phyloP scores from a whole-genome alignment of 2,797 vertebrate genomes.

The Malacoraja senta region DNA sequence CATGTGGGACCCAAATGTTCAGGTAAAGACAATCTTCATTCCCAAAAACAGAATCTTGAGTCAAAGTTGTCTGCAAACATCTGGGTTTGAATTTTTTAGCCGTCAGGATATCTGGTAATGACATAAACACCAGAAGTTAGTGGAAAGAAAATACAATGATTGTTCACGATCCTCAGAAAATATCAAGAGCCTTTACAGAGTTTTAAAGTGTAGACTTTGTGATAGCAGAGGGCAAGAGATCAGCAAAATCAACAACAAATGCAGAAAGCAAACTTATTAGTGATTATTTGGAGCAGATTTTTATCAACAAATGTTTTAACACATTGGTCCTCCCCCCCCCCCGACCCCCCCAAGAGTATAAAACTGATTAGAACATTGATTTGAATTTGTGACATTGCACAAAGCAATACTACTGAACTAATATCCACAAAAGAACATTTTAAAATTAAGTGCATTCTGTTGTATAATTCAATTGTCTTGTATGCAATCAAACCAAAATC shows the following conservation, averaged over 20 bases:
- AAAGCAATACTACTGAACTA: too few species aligned
- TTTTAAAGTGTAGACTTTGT: background rate
- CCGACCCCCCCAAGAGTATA: too few species aligned
- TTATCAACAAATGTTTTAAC: too few species aligned
- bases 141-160: background rate
- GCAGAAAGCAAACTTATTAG: background rate
- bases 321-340: too few species aligned
- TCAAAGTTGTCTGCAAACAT: slow-evolving; percentile 69
- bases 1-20: slow-evolving; percentile 88
- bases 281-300: background rate
- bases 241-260: background rate
- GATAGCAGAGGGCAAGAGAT: background rate
- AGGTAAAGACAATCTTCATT: slow-evolving; percentile 84
- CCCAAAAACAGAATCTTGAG: slow-evolving; percentile 60
- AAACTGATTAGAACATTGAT: too few species aligned
- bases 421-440: too few species aligned
- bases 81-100: slow-evolving; percentile 57
- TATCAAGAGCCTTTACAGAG: background rate
- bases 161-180: background rate
- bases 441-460: too few species aligned
- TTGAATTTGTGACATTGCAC: too few species aligned
- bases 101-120: slow-evolving; percentile 63
- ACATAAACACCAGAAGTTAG: background rate
- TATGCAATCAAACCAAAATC: too few species aligned
- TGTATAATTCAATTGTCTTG: too few species aligned